phyloP scores from a whole-genome alignment of 1,140 invertebrate species.

The Tachypleus tridentatus region DNA sequence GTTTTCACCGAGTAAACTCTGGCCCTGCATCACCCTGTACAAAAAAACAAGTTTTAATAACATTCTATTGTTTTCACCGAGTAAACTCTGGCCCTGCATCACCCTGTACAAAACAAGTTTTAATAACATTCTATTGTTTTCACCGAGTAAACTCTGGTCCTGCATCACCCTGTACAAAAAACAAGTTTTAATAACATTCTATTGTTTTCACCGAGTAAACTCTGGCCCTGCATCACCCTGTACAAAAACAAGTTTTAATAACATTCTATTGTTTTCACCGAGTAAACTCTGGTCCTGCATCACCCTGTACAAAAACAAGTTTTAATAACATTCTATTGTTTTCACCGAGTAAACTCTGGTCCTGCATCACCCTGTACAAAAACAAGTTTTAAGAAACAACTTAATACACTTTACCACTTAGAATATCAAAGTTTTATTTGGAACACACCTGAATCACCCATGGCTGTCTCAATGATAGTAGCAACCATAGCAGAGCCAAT shows the following conservation, averaged over 20 bases:
- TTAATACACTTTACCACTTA: too few species aligned
- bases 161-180: constrained; percentile 8
- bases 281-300: neutral
- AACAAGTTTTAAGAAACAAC: neutral
- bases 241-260: neutral
- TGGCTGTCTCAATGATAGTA: constrained; percentile 31
- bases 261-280: too few species aligned
- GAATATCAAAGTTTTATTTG: too few species aligned
- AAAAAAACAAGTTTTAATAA: neutral
- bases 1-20: too few species aligned
- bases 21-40: constrained; percentile 6
- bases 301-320: constrained; percentile 3
- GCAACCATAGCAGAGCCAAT: constrained; percentile 38
- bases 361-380: constrained; percentile 8
- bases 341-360: neutral
- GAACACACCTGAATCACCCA: constrained; percentile 5
- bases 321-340: too few species aligned
- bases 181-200: neutral
- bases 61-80: too few species aligned
- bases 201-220: too few species aligned
- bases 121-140: too few species aligned
- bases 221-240: constrained; percentile 4
- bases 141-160: neutral
- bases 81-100: neutral
- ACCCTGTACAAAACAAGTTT: constrained; percentile 2